phyloP scores from a whole-genome alignment of 2,113 vertebrate species.

The Peromyscus maniculatus region DNA sequence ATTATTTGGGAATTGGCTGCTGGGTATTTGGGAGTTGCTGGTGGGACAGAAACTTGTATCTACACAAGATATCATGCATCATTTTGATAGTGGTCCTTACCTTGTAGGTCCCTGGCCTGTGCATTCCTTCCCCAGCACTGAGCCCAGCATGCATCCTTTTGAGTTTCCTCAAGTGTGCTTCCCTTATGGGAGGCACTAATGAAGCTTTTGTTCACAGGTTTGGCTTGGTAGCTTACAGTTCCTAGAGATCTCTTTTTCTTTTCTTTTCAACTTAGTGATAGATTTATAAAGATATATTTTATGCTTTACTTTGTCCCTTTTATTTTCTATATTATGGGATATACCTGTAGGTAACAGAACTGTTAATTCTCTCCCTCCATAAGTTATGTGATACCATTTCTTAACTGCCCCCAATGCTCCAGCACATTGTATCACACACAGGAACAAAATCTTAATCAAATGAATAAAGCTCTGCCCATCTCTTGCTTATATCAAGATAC shows the following conservation, averaged over 20 bases:
- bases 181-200: background rate
- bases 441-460: background rate
- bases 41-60: too few species aligned
- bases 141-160: background rate
- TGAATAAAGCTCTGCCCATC: background rate
- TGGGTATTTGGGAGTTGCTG: too few species aligned
- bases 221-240: background rate
- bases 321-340: background rate
- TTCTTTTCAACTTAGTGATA: background rate
- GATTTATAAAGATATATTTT: background rate
- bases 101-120: background rate
- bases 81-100: background rate
- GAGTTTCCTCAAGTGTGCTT: background rate
- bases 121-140: background rate
- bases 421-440: background rate
- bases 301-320: background rate
- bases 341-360: background rate
- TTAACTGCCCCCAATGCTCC: background rate
- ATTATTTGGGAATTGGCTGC: too few species aligned
- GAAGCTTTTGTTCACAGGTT: background rate
- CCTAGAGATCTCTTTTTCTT: background rate
- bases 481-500: slow-evolving; percentile 1
- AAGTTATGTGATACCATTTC: background rate
- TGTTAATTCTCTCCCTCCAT: background rate
- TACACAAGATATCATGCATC: background rate